A percentile compares a stretch with the other conserved stretches of the same genome.
Conservation (phyloP, 2,797 vertebrate species). For the Hemibagrus guttatus region DNA sequence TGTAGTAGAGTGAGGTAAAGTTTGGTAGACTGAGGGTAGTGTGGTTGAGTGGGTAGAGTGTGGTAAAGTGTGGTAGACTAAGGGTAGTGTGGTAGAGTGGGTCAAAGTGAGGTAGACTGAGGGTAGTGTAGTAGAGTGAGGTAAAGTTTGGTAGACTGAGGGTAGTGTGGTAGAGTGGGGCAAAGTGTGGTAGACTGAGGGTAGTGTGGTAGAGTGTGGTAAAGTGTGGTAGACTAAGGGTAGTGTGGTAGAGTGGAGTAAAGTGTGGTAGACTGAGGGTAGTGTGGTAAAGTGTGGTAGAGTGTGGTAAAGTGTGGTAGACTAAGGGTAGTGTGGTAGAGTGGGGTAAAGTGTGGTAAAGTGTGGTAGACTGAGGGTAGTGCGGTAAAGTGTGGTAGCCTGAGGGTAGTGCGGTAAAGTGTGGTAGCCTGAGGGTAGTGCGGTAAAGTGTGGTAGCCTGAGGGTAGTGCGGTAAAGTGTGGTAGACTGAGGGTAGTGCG, state of each 20-base stretch:
- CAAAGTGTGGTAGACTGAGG: not conserved
- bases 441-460: too few species aligned
- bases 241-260: not conserved
- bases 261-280: not conserved
- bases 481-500: too few species aligned
- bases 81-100: not conserved
- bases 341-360: not conserved
- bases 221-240: not conserved
- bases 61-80: not conserved
- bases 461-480: too few species aligned
- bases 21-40: not conserved
- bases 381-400: too few species aligned
- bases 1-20: not conserved
- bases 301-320: not conserved
- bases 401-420: too few species aligned
- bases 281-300: not conserved
- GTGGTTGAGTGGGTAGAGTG: not conserved
- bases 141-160: not conserved
- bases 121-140: not conserved
- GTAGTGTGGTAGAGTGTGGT: not conserved
- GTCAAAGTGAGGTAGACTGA: not conserved
- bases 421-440: too few species aligned
- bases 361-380: not conserved
- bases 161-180: not conserved
- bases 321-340: not conserved